A percentile compares a stretch with the other conserved stretches of the same genome.
phyloP scores from a whole-genome alignment of 2,113 vertebrate genomes.

The Phalacrocorax brasilianus region DNA sequence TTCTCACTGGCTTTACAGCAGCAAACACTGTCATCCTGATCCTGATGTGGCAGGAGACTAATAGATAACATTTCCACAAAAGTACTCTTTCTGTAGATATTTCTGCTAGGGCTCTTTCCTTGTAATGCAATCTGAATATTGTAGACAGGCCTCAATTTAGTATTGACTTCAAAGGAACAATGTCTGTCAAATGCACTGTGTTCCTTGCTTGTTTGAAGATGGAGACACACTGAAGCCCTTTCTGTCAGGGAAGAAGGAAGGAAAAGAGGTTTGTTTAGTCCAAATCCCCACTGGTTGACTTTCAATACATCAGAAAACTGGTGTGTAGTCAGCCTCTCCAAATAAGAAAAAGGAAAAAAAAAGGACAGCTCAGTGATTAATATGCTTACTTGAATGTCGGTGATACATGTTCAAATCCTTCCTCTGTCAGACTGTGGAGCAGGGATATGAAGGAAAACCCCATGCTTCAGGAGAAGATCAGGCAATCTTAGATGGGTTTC shows the following conservation, averaged over 20 bases:
- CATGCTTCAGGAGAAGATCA: neutral
- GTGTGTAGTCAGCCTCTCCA: neutral
- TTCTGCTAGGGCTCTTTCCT: neutral
- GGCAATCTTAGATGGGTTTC: neutral
- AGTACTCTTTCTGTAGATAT: neutral
- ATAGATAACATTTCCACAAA: neutral
- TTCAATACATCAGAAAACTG: neutral
- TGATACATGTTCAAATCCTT: neutral
- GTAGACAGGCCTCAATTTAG: neutral
- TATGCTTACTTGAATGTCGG: slow-evolving; percentile 22
- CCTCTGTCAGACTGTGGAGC: neutral
- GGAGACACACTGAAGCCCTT: neutral
- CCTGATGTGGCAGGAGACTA: neutral
- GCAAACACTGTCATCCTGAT: neutral
- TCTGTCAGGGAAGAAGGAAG: neutral
- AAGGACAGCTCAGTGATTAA: neutral
- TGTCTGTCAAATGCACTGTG: neutral
- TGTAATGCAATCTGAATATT: neutral
- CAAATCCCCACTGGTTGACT: neutral
- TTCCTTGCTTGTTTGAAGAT: neutral
- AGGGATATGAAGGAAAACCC: slow-evolving; percentile 1
- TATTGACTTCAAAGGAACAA: neutral
- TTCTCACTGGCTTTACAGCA: neutral
- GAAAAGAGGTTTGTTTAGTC: neutral
- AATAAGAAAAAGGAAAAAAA: neutral